phyloP scores from a whole-genome alignment of 2,797 vertebrate genomes.

The Ptychobarbus kaznakovi region DNA sequence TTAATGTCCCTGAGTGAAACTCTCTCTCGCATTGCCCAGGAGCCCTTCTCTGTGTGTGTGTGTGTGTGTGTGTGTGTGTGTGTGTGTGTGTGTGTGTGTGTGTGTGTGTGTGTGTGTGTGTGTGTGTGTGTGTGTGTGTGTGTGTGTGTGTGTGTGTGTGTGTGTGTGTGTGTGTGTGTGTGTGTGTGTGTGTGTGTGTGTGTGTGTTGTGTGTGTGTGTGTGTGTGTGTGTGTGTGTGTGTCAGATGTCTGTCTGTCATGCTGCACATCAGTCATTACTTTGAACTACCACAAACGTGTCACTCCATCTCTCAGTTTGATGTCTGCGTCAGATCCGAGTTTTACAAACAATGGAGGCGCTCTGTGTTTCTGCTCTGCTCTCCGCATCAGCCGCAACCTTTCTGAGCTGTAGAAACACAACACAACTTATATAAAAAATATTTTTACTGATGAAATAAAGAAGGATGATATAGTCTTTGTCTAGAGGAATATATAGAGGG shows the following conservation, averaged over 20 bases:
- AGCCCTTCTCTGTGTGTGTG: conserved; percentile 37
- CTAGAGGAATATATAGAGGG: not conserved
- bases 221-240: conserved; percentile 56
- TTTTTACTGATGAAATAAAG: conserved; percentile 1
- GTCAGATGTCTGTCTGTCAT: conserved; percentile 69
- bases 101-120: conserved; percentile 54
- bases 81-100: conserved; percentile 27
- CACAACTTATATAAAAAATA: not conserved
- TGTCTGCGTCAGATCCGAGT: conserved; percentile 78
- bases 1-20: conserved; percentile 54
- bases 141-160: conserved; percentile 50
- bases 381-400: conserved; percentile 57
- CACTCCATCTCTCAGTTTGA: conserved; percentile 76
- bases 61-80: conserved; percentile 48
- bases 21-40: conserved; percentile 38
- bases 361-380: conserved; percentile 78
- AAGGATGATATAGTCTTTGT: not conserved
- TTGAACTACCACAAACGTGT: conserved; percentile 80
- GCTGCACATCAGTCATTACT: conserved; percentile 79
- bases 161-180: conserved; percentile 29
- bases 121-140: conserved; percentile 51
- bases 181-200: conserved; percentile 48
- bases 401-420: conserved; percentile 51
- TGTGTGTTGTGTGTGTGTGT: conserved; percentile 53
- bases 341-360: conserved; percentile 81